These are phyloP conservation scores for Nomada goodeniana DNA, from an alignment of 2,888 invertebrate genomes.

Conservation along the genomic window DNA sequence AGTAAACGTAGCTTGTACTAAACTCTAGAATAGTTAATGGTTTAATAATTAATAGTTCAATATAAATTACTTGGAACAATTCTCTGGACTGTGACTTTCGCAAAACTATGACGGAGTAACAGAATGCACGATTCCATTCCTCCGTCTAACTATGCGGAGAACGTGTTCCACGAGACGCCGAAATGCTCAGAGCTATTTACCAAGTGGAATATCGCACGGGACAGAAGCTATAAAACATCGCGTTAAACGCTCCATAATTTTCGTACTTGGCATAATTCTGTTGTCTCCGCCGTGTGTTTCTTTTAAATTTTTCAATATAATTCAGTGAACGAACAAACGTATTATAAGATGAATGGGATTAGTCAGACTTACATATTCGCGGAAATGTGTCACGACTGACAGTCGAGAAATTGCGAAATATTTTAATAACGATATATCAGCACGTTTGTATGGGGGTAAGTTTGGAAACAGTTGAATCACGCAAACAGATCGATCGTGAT, in stretches of 20 bases:
- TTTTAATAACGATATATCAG: background rate
- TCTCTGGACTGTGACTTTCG: conserved; percentile 17
- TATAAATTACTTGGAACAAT: conserved; percentile 29
- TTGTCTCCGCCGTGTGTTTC: background rate
- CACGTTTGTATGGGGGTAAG: background rate
- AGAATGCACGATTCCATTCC: conserved; percentile 22
- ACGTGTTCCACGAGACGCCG: conserved; percentile 60
- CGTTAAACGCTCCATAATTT: conserved; percentile 22
- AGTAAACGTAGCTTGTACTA: background rate
- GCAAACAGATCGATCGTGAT: conserved; percentile 71
- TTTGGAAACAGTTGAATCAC: conserved; percentile 32
- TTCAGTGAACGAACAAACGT: background rate
- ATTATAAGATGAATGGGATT: background rate
- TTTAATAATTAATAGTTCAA: conserved; percentile 7
- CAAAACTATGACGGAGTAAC: conserved; percentile 22
- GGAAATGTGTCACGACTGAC: background rate
- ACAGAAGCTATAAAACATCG: conserved; percentile 30
- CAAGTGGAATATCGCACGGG: conserved; percentile 23
- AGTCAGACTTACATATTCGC: background rate
- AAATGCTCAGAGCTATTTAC: conserved; percentile 57
- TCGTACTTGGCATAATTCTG: background rate
- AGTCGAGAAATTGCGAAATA: background rate
- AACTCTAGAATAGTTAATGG: background rate
- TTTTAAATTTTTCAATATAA: background rate
- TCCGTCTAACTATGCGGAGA: conserved; percentile 62